Percentiles rank a stretch among this genome's conserved stretches.
Evolutionary conservation across 2,113 vertebrate genomes (phyloP).

Genomic region (Kryptolebias marmoratus): DNA sequence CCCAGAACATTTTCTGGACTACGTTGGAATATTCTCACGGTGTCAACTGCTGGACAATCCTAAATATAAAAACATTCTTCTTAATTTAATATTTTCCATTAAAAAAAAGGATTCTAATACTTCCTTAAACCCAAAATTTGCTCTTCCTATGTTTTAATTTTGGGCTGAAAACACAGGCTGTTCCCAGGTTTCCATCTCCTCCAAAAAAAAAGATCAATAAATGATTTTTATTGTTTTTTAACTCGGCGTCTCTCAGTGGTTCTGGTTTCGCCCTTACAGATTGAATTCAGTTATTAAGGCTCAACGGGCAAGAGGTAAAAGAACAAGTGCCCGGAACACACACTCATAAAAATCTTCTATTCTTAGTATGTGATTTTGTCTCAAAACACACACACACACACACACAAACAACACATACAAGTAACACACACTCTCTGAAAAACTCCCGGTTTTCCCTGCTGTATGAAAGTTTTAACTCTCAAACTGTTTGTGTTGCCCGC

Average conservation of each 20-base stretch:
- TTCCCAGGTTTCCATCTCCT: no score
- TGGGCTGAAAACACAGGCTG: no score
- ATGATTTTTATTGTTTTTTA: neutral
- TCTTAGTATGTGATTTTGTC: constrained; percentile 63
- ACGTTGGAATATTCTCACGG: neutral
- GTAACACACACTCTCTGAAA: constrained; percentile 47
- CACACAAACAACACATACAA: constrained; percentile 19
- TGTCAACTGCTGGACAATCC: no score
- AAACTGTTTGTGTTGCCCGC: constrained; percentile 43
- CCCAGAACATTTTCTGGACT: neutral
- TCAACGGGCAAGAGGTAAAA: constrained; percentile 79
- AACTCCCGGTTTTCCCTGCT: constrained; percentile 67
- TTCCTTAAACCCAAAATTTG: no score
- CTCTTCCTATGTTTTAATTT: no score
- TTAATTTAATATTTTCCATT: no score
- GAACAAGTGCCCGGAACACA: constrained; percentile 75
- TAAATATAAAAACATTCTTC: no score
- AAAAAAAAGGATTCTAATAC: no score
- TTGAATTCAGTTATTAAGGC: constrained; percentile 79
- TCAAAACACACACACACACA: constrained; percentile 55
- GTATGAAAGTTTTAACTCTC: constrained; percentile 49
- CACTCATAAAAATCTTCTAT: constrained; percentile 63
- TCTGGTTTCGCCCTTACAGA: constrained; percentile 59
- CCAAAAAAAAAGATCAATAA: no score
- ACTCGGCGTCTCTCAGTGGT: constrained; percentile 39